phyloP scores from a whole-genome alignment of 2,797 vertebrate genomes.

The Pangasius sanitwongsei region DNA sequence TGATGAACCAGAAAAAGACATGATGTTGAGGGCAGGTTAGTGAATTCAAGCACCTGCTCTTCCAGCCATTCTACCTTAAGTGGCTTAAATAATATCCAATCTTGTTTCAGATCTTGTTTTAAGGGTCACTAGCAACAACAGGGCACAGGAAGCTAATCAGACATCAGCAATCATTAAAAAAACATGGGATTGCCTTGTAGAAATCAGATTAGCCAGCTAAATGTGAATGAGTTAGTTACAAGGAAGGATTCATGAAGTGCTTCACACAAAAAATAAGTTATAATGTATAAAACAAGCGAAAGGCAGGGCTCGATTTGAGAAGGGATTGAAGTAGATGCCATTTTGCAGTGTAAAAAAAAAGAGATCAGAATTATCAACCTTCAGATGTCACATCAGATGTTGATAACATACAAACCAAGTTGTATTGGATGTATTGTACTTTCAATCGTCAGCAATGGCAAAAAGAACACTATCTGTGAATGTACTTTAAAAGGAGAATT shows the following conservation, averaged over 20 bases:
- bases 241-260: not conserved
- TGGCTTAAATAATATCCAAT: not conserved
- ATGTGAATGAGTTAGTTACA: not conserved
- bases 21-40: not conserved
- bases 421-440: not conserved
- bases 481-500: not conserved
- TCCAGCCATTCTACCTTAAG: not conserved
- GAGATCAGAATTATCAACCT: not conserved
- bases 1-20: not conserved
- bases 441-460: not conserved
- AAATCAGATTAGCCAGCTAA: not conserved
- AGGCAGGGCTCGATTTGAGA: not conserved
- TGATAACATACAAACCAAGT: not conserved
- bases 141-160: not conserved
- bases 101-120: not conserved
- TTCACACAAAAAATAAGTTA: not conserved
- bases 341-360: not conserved
- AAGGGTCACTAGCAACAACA: not conserved
- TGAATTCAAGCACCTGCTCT: not conserved
- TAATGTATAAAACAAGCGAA: not conserved
- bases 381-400: not conserved
- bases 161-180: not conserved
- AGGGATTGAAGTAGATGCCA: not conserved
- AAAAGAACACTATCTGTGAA: not conserved
- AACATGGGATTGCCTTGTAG: not conserved